Conservation (phyloP, 2,888 invertebrate species). For the Brenthis daphne region DNA sequence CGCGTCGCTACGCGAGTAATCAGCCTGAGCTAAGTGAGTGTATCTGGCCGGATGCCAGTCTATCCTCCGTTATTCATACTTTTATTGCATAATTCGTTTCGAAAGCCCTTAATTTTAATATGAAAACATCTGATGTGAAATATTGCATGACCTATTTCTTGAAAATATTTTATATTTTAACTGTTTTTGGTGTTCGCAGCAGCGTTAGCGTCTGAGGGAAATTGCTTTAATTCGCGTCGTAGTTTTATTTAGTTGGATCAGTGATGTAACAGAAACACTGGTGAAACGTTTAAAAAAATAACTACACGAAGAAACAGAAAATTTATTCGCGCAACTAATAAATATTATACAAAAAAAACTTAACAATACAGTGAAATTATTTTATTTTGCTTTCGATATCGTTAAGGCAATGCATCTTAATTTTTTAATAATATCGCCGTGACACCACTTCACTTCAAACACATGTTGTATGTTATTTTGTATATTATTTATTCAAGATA, state of each 20-base stretch:
- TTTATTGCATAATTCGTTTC: constrained; percentile 21
- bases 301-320: neutral
- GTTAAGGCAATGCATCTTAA: too few species aligned
- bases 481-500: too few species aligned
- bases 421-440: too few species aligned
- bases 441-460: too few species aligned
- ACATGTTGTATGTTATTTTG: too few species aligned
- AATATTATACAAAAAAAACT: too few species aligned
- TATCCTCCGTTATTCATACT: constrained; percentile 14
- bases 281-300: neutral
- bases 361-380: too few species aligned
- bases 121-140: constrained; percentile 23
- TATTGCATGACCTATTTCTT: constrained; percentile 16
- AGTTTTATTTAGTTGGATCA: neutral
- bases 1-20: too few species aligned
- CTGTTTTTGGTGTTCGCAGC: constrained; percentile 5
- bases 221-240: constrained; percentile 3
- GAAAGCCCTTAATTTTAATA: constrained; percentile 21
- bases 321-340: neutral
- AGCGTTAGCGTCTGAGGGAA: neutral
- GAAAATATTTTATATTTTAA: constrained; percentile 6
- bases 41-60: constrained; percentile 17
- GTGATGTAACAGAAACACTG: neutral
- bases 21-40: neutral
- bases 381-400: too few species aligned